phyloP scores from a whole-genome alignment of 2,888 invertebrate genomes.

The Diploptera punctata region DNA sequence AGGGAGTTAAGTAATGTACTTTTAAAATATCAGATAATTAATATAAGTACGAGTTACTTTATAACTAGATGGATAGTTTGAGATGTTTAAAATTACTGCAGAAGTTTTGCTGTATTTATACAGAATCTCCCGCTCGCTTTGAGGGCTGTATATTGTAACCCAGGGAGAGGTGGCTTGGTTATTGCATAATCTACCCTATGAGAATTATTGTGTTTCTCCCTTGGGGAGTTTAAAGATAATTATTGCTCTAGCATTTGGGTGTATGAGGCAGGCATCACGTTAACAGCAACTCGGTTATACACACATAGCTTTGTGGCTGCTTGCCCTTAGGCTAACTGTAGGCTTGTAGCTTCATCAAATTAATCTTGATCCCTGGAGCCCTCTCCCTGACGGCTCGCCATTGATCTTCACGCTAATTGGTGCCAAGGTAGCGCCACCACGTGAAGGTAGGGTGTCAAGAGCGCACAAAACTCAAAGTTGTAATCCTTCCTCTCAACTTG shows the following conservation, averaged over 20 bases:
- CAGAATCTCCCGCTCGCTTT: too few relatives aligned
- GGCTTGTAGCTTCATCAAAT: conserved; percentile 34
- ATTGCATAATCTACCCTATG: too few relatives aligned
- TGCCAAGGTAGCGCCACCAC: conserved; percentile 30
- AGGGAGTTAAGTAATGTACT: too few relatives aligned
- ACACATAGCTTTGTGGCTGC: conserved; percentile 21
- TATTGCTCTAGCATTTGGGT: neutral
- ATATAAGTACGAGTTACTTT: too few relatives aligned
- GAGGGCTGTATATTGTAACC: too few relatives aligned
- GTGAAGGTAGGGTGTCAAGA: neutral
- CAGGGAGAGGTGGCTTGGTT: too few relatives aligned
- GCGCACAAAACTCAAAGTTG: neutral
- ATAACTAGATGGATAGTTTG: too few relatives aligned
- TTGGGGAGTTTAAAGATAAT: neutral
- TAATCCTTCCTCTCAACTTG: neutral
- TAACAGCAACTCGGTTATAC: conserved; percentile 4
- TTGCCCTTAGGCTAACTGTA: conserved; percentile 32
- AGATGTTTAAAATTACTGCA: too few relatives aligned
- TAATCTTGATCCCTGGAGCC: conserved; percentile 40
- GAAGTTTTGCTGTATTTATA: too few relatives aligned
- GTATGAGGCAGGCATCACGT: conserved; percentile 12
- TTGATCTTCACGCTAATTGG: conserved; percentile 42
- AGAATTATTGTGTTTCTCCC: too few relatives aligned
- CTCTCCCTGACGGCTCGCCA: conserved; percentile 33
- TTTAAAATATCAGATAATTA: too few relatives aligned